phyloP scores from a whole-genome alignment of 2,797 vertebrate species.

The Vireo griseus region DNA sequence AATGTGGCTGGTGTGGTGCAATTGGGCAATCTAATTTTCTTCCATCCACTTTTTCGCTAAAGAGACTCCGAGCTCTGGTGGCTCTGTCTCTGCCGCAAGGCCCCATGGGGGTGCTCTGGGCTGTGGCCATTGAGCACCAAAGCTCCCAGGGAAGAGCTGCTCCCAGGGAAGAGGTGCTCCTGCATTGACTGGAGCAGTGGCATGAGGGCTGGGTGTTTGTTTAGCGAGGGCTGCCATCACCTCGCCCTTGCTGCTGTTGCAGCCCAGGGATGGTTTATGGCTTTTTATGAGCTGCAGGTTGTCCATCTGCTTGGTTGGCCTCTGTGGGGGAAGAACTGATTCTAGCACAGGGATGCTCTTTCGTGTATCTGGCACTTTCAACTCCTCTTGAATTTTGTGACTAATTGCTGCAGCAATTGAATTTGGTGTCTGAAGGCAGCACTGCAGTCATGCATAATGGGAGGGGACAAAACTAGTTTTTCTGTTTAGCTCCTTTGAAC shows the following conservation, averaged over 20 bases:
- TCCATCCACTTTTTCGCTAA: neutral
- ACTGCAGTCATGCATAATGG: neutral
- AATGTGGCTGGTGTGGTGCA: accelerated
- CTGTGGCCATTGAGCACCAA: neutral
- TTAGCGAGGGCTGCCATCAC: accelerated
- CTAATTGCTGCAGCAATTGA: neutral
- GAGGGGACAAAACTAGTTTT: neutral
- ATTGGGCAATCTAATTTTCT: neutral
- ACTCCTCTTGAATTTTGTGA: neutral
- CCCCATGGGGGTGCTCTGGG: neutral
- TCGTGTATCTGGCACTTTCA: neutral
- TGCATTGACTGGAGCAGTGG: neutral
- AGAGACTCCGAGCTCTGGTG: neutral
- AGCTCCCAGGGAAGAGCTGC: neutral
- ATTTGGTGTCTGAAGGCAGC: neutral
- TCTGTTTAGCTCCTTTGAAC: neutral
- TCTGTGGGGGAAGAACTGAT: neutral
- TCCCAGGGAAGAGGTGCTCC: neutral
- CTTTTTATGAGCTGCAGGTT: neutral
- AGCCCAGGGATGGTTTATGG: neutral
- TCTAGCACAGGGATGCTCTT: neutral
- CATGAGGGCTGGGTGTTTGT: accelerated
- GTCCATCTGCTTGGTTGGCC: neutral
- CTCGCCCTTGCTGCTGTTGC: accelerated
- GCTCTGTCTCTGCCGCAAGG: neutral